Evolutionary conservation across 2,113 vertebrate species (phyloP), one percentile per base, ranked within the genome.

Genomic region (Serinus canaria): DNA sequence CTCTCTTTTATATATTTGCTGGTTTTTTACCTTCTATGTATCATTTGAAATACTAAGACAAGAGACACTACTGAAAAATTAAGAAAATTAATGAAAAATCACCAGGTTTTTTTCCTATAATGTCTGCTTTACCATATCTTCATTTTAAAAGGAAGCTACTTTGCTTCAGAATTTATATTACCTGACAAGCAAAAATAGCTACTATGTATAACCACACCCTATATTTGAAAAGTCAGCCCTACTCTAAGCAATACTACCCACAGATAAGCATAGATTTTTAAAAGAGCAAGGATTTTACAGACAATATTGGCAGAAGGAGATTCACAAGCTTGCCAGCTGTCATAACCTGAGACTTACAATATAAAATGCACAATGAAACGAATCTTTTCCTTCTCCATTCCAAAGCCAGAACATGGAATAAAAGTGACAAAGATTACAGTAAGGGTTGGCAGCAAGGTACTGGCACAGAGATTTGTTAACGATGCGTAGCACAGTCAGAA

Each of bases 271-370:
- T 1, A 50, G 20, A 77, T 70, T 83, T 86, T 89, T 70, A 83
- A 73, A 2, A 76, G 18, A 64, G 28, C 8, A n/a, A 89, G 33
- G 25, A 88, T 80, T 92, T 94, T 82, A 88, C 43, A 46, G 31
- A 58, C 43, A 76, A 63, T 81, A 59, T 16, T 73, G 50, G 67
- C 55, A 74, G 49, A 70, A 75, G 23, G 20, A 74, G 18, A 18
- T 89, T 89, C 68, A 84, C 21, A 67, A 92, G 20, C n/a, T 92
- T 94, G 83, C 58, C 64, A 83, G 30, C 37, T 62, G n/a, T 50
- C 83, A 58, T 5, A 83, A 80, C 43, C 22, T 47, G 50, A 96
- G 46, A 90, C 37, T 31, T 25, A 59, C 4, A 64, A 20, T n/a
- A 52, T 15, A 60, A 94, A 88, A 89, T 50, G 14, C 50, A 68